Percentiles rank a stretch among this genome's conserved stretches.
phyloP scores from a whole-genome alignment of 2,797 vertebrate genomes.

The Cichlasoma orientale region DNA sequence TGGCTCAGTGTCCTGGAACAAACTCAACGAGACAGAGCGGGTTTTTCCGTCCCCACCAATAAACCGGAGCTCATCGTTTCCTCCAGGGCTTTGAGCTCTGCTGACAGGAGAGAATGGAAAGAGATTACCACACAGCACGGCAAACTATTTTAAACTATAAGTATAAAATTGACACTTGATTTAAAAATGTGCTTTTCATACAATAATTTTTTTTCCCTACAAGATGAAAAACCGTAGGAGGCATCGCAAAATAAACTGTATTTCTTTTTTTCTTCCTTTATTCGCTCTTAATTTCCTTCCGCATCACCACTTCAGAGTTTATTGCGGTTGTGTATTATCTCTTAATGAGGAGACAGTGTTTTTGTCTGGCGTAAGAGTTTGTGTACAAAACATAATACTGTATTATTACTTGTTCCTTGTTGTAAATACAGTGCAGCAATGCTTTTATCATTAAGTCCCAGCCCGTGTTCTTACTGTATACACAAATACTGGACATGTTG shows the following conservation, averaged over 20 bases:
- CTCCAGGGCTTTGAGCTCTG: slow-evolving; percentile 64
- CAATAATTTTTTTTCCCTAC: not conserved
- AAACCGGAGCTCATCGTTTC: slow-evolving; percentile 61
- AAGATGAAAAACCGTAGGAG: slow-evolving; percentile 5
- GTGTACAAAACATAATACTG: slow-evolving; percentile 37
- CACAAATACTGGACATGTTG: slow-evolving; percentile 48
- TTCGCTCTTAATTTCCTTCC: slow-evolving; percentile 26
- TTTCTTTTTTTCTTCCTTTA: not conserved
- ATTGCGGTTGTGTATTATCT: slow-evolving; percentile 46
- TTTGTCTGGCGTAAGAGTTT: slow-evolving; percentile 30
- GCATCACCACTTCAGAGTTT: slow-evolving; percentile 17
- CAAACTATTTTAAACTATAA: slow-evolving; percentile 29
- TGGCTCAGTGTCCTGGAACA: slow-evolving; percentile 66
- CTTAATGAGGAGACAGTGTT: slow-evolving; percentile 45
- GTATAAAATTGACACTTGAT: slow-evolving; percentile 29
- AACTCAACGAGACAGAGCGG: slow-evolving; percentile 49
- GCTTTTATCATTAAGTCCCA: slow-evolving; percentile 58
- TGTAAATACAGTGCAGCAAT: slow-evolving; percentile 49
- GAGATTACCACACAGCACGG: slow-evolving; percentile 56
- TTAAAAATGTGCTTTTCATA: slow-evolving; percentile 19
- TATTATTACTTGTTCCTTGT: slow-evolving; percentile 37
- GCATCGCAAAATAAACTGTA: slow-evolving; percentile 18
- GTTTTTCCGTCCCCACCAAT: slow-evolving; percentile 60
- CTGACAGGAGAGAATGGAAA: slow-evolving; percentile 65
- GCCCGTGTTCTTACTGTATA: slow-evolving; percentile 12